These are phyloP conservation scores for Zophobas atratus DNA, from an alignment of 1,140 invertebrate species.

Conservation along the genomic window DNA sequence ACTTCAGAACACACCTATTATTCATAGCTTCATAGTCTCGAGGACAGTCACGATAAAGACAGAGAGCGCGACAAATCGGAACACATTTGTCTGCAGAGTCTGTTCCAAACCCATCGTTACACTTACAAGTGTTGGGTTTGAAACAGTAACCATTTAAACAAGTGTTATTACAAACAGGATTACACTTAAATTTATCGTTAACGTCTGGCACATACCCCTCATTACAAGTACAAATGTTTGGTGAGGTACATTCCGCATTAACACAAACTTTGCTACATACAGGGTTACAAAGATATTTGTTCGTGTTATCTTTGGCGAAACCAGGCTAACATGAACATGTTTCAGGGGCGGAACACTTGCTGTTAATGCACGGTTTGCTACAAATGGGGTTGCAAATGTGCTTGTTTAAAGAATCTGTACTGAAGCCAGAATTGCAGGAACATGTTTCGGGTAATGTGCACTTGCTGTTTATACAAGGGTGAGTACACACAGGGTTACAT, in stretches of 20 bases:
- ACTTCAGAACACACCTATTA: neutral
- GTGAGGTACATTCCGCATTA: slow-evolving; percentile 47
- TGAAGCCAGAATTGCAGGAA: neutral
- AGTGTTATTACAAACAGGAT: slow-evolving; percentile 71
- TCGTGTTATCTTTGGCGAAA: neutral
- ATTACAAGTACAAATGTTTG: slow-evolving; percentile 1
- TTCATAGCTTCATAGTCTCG: neutral
- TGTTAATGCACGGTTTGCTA: slow-evolving; percentile 66
- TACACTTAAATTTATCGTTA: slow-evolving; percentile 63
- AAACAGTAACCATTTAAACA: slow-evolving; percentile 63
- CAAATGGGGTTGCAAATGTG: slow-evolving; percentile 56
- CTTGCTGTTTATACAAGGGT: slow-evolving; percentile 45
- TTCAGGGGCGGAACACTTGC: slow-evolving; percentile 66
- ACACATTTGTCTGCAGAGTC: slow-evolving; percentile 62
- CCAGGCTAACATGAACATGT: slow-evolving; percentile 61
- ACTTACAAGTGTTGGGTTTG: slow-evolving; percentile 64
- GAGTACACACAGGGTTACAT: slow-evolving; percentile 56
- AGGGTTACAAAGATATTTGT: slow-evolving; percentile 50
- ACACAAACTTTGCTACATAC: slow-evolving; percentile 63
- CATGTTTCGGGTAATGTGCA: slow-evolving; percentile 54
- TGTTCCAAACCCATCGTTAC: slow-evolving; percentile 67
- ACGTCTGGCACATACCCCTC: neutral
- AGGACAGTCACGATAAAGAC: slow-evolving; percentile 15
- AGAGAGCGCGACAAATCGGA: slow-evolving; percentile 59
- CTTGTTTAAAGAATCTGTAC: neutral